These are phyloP conservation scores for Leptodactylus fuscus DNA, from an alignment of 2,113 vertebrate species.

Conservation along the genomic window DNA sequence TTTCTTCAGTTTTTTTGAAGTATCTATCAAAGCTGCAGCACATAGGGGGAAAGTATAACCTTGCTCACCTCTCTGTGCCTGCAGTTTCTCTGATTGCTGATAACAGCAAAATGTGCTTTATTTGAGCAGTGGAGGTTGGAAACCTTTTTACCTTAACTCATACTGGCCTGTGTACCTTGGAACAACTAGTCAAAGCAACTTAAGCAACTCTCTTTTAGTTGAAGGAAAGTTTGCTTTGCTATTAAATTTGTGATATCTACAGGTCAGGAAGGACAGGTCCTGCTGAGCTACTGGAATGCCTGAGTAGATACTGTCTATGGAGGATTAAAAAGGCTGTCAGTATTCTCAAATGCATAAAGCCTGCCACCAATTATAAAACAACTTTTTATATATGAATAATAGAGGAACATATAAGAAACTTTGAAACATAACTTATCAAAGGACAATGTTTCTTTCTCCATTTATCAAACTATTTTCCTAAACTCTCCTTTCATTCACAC, in stretches of 20 bases:
- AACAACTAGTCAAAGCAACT: conserved; percentile 27
- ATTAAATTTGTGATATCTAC: not conserved
- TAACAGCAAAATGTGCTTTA: conserved; percentile 43
- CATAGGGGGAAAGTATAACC: conserved; percentile 35
- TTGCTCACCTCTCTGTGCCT: conserved; percentile 15
- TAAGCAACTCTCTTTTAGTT: not conserved
- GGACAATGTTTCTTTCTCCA: too few species aligned
- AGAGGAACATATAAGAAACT: too few species aligned
- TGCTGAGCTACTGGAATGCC: not conserved
- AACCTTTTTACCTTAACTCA: conserved; percentile 25
- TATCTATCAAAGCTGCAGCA: conserved; percentile 42
- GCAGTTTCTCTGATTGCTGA: conserved; percentile 40
- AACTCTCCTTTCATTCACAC: too few species aligned
- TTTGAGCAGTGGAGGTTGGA: conserved; percentile 9
- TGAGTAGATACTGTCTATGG: not conserved
- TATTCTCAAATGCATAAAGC: not conserved
- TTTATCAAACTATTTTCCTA: too few species aligned
- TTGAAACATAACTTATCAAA: too few species aligned
- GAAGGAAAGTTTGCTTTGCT: conserved; percentile 15
- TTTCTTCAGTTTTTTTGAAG: conserved; percentile 51
- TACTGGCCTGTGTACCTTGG: not conserved
- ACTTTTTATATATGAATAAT: too few species aligned
- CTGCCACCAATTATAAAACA: too few species aligned
- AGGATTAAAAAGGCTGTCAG: not conserved
- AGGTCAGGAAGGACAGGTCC: not conserved